These are phyloP conservation scores for Parazoanthus atlanticus DNA, from an alignment of 92 coral and sea anemone genomes.

Conservation along the genomic window DNA sequence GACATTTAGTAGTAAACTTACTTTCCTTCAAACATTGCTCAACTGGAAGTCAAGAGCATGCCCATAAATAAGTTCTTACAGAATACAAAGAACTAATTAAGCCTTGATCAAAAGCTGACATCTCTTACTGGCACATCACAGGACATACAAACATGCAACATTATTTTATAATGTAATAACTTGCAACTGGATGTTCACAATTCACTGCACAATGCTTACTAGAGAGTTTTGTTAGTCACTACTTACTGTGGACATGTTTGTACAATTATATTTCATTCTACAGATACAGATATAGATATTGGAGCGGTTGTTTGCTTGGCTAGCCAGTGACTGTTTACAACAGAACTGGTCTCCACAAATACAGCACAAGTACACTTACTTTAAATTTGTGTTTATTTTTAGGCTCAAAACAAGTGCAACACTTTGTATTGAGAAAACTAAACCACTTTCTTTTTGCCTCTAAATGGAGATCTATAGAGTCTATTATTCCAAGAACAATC, in stretches of 20 bases:
- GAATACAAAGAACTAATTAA: conserved; percentile 33
- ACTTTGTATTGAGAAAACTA: conserved; percentile 5
- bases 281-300: neutral
- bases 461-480: neutral
- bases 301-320: conserved; percentile 12
- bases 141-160: neutral
- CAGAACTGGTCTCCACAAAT: conserved; percentile 12
- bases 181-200: conserved; percentile 11
- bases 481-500: neutral
- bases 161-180: neutral
- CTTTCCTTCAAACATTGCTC: neutral
- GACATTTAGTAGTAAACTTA: no score
- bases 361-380: neutral
- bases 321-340: conserved; percentile 16
- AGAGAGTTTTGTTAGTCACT: neutral
- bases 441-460: neutral
- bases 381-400: conserved; percentile 12
- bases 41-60: neutral
- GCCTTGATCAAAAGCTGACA: conserved; percentile 26
- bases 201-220: neutral
- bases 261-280: neutral
- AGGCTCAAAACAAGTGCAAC: conserved; percentile 15
- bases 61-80: neutral
- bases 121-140: neutral
- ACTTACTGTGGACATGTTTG: neutral